Evolutionary conservation across 2,113 vertebrate species (phyloP), one percentile per base, ranked within the genome.

Genomic region (Pseudorhombus dupliciocellatus): DNA sequence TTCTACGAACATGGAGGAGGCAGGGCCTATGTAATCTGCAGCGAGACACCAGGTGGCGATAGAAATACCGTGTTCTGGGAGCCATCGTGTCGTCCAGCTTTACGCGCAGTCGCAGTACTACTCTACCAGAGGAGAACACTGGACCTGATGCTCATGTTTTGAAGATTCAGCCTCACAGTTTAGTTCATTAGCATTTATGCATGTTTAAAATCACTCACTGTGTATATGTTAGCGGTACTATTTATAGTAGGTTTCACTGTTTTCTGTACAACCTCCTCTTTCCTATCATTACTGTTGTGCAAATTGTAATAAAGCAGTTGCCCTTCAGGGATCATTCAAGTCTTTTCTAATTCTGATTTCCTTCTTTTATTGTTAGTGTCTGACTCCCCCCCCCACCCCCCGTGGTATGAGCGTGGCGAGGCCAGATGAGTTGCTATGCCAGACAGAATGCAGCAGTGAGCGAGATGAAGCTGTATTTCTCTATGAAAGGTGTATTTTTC

Each of bases 381-480:
- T 48, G 26, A 30, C 26, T 20, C 30, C 8, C 20, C n/a, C 20
- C 3, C 55, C 8, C 55, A n/a, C 26, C 10, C 30, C 6, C 20
- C 83, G 52, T 37, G 21, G 72, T 60, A 70, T 52, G 84, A 79
- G 70, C 5, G 56, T 79, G 56, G 61, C 22, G 34, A 89, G 77
- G 64, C 61, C 75, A 59, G 84, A 85, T 76, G 84, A 88, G 88
- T 79, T 85, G 75, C 87, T 85, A 42, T 90, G 87, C 91, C 87
- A 89, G 80, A 75, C 69, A 22, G 78, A 80, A 90, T 80, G 72
- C 86, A 83, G 86, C 79, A 85, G 83, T 81, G 78, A 88, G 55
- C 64, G 80, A 87, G 88, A 77, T 81, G 75, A 89, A 85, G 87
- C 80, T 88, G 89, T 88, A 87, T 86, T 87, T 89, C 76, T 73